Percentiles rank a stretch among this genome's conserved stretches.
Conservation (phyloP, 2,797 vertebrate species). For the Sebastes iracundus region DNA sequence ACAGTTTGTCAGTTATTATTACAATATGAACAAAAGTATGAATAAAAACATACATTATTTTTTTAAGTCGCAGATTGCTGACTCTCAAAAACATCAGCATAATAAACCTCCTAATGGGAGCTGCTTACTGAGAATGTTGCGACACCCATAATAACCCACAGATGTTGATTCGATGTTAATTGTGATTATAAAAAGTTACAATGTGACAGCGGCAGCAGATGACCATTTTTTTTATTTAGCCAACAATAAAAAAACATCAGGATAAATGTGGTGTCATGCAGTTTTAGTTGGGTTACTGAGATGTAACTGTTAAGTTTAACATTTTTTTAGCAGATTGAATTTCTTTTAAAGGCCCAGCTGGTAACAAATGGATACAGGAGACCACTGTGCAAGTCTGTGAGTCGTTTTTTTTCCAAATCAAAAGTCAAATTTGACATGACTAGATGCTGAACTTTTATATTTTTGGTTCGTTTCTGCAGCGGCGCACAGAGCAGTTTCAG, state of each 20-base stretch:
- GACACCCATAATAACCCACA: conserved; percentile 57
- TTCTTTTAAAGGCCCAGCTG: conserved; percentile 39
- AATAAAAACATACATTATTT: neutral
- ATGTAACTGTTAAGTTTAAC: conserved; percentile 14
- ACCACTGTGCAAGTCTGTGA: neutral
- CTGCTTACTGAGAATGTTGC: conserved; percentile 8
- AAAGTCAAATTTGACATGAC: neutral
- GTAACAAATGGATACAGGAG: neutral
- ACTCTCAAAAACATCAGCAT: neutral
- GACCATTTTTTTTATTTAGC: conserved; percentile 66
- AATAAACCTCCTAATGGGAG: conserved; percentile 33
- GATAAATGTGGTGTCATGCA: conserved; percentile 24
- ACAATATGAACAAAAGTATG: neutral
- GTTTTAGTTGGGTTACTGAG: conserved; percentile 17
- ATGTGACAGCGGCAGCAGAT: conserved; percentile 62
- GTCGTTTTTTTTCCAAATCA: neutral
- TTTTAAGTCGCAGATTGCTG: neutral
- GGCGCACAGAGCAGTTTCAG: neutral
- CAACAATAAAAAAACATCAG: conserved; percentile 34
- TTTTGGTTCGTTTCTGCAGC: conserved; percentile 1
- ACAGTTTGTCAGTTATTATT: neutral
- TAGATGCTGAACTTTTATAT: neutral
- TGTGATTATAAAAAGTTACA: conserved; percentile 68
- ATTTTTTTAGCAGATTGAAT: conserved; percentile 32
- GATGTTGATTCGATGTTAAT: conserved; percentile 70